phyloP scores from a whole-genome alignment of 1,140 invertebrate species.

The Heterodera carotae region DNA sequence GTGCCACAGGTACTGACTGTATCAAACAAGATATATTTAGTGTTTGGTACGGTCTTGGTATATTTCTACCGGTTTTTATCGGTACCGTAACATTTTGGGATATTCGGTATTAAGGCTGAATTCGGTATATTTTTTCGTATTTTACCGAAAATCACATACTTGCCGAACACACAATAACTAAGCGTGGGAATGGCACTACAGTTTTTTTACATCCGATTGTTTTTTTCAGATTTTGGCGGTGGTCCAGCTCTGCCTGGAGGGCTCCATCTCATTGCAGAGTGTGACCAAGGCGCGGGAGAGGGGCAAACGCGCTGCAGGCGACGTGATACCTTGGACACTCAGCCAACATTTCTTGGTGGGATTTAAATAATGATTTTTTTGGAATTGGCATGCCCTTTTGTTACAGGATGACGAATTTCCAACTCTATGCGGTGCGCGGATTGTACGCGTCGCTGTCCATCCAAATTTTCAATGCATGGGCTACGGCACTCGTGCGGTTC shows the following conservation, averaged over 20 bases:
- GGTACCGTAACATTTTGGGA: too few relatives aligned
- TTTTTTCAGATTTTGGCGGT: slow-evolving; percentile 55
- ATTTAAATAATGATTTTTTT: too few relatives aligned
- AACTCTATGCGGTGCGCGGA: slow-evolving; percentile 81
- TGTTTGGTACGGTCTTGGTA: too few relatives aligned
- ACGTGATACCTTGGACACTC: slow-evolving; percentile 96
- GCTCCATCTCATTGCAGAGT: slow-evolving; percentile 81
- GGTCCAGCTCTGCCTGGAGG: slow-evolving; percentile 84
- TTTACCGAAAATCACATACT: too few relatives aligned
- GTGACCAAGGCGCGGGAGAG: slow-evolving; percentile 78
- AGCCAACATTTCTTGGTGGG: slow-evolving; percentile 76
- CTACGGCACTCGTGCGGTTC: slow-evolving; percentile 83
- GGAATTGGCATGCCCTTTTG: too few relatives aligned
- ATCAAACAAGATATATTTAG: too few relatives aligned
- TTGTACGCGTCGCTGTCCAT: slow-evolving; percentile 95
- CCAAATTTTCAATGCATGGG: slow-evolving; percentile 92
- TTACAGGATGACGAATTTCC: slow-evolving; percentile 85
- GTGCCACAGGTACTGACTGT: slow-evolving; percentile 89
- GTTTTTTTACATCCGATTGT: slow-evolving; percentile 1
- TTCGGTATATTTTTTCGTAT: too few relatives aligned
- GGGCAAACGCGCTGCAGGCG: slow-evolving; percentile 86
- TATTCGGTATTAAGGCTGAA: too few relatives aligned
- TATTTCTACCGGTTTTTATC: too few relatives aligned
- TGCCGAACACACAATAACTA: too few relatives aligned
- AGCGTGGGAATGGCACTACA: too few relatives aligned